phyloP scores from a whole-genome alignment of 2,113 vertebrate species.

The Carassius carassius region DNA sequence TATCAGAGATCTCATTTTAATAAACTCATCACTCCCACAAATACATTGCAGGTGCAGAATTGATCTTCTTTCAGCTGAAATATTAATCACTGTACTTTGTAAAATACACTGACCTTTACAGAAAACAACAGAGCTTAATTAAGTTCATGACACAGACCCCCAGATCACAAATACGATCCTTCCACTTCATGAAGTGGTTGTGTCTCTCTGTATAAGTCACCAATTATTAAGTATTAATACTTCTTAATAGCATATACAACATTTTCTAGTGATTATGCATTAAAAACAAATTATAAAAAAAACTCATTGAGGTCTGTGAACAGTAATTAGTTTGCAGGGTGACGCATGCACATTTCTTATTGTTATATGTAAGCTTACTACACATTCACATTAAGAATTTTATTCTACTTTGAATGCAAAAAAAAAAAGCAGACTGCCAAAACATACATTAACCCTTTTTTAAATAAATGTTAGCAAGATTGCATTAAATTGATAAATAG shows the following conservation, averaged over 20 bases:
- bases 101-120: slow-evolving; percentile 45
- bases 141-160: slow-evolving; percentile 18
- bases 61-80: slow-evolving; percentile 25
- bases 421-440: background rate
- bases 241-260: background rate
- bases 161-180: slow-evolving; percentile 33
- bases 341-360: background rate
- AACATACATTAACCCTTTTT: background rate
- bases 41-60: slow-evolving; percentile 18
- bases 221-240: slow-evolving; percentile 1
- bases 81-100: slow-evolving; percentile 35
- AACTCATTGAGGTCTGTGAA: background rate
- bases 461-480: background rate
- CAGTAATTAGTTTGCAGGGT: background rate
- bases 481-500: background rate
- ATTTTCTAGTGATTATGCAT: background rate
- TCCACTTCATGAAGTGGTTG: background rate
- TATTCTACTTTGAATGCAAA: background rate
- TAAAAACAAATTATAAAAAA: background rate
- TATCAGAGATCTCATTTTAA: slow-evolving; percentile 27
- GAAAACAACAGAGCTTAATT: slow-evolving; percentile 34
- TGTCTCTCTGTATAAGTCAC: background rate
- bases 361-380: background rate
- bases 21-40: slow-evolving; percentile 5
- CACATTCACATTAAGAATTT: background rate